Percentiles rank a stretch among this genome's conserved stretches.
Conservation (phyloP, 2,797 vertebrate genomes). For the Triplophysa bombifrons region DNA sequence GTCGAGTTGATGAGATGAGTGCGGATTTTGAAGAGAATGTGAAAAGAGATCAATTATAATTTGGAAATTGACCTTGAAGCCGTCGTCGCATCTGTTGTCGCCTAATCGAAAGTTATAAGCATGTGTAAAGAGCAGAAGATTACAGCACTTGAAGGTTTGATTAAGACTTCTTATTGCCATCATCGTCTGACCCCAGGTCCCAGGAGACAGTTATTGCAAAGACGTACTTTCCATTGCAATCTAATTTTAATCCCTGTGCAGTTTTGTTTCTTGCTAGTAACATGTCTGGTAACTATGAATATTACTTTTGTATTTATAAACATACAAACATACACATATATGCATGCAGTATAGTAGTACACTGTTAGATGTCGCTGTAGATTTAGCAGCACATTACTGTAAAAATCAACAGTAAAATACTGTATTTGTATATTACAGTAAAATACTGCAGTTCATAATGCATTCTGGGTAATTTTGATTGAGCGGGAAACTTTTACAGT, state of each 20-base stretch:
- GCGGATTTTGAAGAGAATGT: conserved; percentile 6
- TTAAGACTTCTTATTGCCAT: conserved; percentile 28
- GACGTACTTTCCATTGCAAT: conserved; percentile 10
- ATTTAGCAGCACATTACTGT: no score
- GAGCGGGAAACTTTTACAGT: no score
- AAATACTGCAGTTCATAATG: no score
- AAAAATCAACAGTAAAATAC: no score
- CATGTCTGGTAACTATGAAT: no score
- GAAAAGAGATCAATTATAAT: conserved; percentile 7
- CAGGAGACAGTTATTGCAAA: conserved; percentile 21
- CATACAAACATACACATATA: no score
- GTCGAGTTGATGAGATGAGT: conserved; percentile 9
- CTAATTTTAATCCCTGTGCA: conserved; percentile 1
- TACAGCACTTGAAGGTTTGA: conserved; percentile 24
- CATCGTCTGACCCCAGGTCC: conserved; percentile 5
- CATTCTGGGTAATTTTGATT: no score
- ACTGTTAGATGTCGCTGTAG: no score
- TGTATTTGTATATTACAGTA: no score
- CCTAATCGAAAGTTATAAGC: background rate
- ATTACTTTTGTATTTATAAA: no score
- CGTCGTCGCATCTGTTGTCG: background rate
- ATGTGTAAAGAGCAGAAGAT: conserved; percentile 16
- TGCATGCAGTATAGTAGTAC: no score
- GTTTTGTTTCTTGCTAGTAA: background rate
- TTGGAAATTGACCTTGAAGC: conserved; percentile 22